Percentiles rank a stretch among this genome's conserved stretches.
phyloP scores from a whole-genome alignment of 64 coral and sea anemone species.

The Porites lutea region DNA sequence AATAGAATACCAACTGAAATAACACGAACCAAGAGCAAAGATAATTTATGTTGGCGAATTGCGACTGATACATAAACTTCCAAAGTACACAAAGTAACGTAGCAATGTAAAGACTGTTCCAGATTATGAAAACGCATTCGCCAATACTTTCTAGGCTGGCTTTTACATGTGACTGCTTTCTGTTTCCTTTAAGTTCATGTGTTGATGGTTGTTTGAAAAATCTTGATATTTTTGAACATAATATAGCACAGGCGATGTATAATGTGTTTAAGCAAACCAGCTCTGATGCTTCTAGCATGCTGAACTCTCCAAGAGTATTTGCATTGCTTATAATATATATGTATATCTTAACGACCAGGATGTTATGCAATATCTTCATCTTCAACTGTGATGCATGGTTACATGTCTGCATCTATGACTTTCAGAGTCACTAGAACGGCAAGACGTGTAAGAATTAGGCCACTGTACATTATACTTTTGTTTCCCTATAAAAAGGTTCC shows the following conservation, averaged over 20 bases:
- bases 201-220: neutral
- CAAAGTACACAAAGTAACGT: conserved; percentile 30
- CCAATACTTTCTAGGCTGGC: neutral
- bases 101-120: conserved; percentile 13
- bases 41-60: neutral
- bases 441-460: no score
- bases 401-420: no score
- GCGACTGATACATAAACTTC: neutral
- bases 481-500: no score
- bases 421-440: no score
- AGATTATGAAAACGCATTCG: neutral
- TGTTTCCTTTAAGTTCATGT: neutral
- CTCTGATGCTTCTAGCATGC: neutral
- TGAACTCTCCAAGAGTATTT: no score
- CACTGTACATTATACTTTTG: no score
- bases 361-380: no score
- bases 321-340: no score
- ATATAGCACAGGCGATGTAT: neutral
- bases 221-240: neutral
- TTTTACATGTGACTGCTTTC: neutral
- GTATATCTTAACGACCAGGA: no score
- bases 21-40: conserved; percentile 19
- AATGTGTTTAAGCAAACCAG: conserved; percentile 10
- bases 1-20: neutral
- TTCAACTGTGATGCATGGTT: no score